Conservation (phyloP, 2,797 vertebrate species). For the Limnodromus scolopaceus region DNA sequence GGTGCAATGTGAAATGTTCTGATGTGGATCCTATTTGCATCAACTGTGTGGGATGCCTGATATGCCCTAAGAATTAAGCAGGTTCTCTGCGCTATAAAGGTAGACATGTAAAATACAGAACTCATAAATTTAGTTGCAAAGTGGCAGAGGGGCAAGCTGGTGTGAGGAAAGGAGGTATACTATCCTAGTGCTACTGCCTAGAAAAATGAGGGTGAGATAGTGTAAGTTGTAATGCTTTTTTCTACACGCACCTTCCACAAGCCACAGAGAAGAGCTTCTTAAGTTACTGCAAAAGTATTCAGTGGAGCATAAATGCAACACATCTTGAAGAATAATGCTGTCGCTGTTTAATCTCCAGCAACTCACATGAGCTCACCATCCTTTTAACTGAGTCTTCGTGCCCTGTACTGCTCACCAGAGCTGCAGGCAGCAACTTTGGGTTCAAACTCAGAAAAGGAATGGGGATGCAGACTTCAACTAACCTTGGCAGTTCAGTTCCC, state of each 20-base stretch:
- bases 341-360: neutral
- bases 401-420: neutral
- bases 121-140: neutral
- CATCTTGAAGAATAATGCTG: neutral
- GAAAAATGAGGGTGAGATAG: neutral
- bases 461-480: neutral
- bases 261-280: neutral
- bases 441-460: neutral
- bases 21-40: neutral
- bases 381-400: neutral
- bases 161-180: neutral
- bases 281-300: neutral
- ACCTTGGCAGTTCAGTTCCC: neutral
- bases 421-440: neutral
- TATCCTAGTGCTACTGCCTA: neutral
- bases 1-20: neutral
- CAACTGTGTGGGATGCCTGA: neutral
- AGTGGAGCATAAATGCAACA: neutral
- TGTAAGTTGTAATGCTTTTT: neutral
- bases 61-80: neutral
- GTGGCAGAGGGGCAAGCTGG: neutral
- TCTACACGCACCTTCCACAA: neutral
- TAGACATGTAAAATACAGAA: neutral
- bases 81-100: neutral
- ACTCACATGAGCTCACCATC: neutral